phyloP scores from a whole-genome alignment of 2,113 vertebrate genomes.

The Labrus mixtus region DNA sequence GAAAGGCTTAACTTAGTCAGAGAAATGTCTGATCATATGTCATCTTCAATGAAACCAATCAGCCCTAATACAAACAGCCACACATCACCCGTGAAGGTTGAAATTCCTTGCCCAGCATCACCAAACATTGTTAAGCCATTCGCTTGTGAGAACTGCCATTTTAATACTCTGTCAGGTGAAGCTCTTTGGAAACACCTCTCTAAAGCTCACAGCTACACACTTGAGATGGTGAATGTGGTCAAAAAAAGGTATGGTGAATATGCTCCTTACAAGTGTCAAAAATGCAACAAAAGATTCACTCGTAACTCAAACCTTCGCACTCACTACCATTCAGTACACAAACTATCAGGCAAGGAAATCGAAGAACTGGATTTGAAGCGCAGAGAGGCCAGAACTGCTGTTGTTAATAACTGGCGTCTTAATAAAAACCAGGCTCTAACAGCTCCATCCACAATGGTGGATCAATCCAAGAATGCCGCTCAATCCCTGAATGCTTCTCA shows the following conservation, averaged over 20 bases:
- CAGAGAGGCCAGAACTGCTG: conserved; percentile 82
- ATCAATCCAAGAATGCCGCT: too few species aligned
- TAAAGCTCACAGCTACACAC: conserved; percentile 91
- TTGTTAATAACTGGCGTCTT: not conserved
- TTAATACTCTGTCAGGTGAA: conserved; percentile 93
- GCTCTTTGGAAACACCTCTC: conserved; percentile 94
- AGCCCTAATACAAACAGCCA: conserved; percentile 45
- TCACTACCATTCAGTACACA: conserved; percentile 92
- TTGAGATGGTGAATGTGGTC: conserved; percentile 91
- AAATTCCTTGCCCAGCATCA: conserved; percentile 63
- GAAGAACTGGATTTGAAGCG: conserved; percentile 91
- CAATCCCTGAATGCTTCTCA: too few species aligned
- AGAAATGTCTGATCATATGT: conserved; percentile 61
- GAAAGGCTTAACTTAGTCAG: conserved; percentile 88
- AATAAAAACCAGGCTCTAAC: not conserved
- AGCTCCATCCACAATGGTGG: not conserved
- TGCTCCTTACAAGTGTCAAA: conserved; percentile 93
- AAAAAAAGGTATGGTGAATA: conserved; percentile 93
- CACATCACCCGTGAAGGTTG: conserved; percentile 54
- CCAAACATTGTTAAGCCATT: conserved; percentile 87
- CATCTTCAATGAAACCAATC: conserved; percentile 1
- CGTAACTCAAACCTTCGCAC: conserved; percentile 96
- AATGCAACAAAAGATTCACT: conserved; percentile 94
- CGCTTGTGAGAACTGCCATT: conserved; percentile 89
- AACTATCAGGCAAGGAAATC: conserved; percentile 90